Percentiles rank a stretch among this genome's conserved stretches.
Conservation (phyloP, 2,888 invertebrate genomes). For the Phyllotreta striolata region DNA sequence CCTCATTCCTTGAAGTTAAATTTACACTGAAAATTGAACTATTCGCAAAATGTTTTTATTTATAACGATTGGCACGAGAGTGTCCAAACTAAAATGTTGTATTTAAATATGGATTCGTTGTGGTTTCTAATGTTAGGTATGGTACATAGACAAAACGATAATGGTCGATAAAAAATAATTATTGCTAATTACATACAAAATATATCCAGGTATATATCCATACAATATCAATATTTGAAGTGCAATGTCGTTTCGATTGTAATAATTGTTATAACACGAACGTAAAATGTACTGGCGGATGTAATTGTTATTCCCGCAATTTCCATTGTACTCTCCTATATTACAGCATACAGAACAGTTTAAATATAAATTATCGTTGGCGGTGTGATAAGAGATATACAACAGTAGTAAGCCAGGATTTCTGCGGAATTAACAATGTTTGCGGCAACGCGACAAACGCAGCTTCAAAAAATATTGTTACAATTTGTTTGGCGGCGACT, state of each 20-base stretch:
- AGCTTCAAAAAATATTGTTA: slow-evolving; percentile 29
- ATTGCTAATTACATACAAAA: no score
- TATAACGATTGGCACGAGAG: no score
- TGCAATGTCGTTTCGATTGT: slow-evolving; percentile 22
- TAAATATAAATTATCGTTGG: slow-evolving; percentile 28
- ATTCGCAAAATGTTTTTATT: neutral
- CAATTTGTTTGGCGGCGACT: slow-evolving; percentile 29
- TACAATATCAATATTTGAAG: slow-evolving; percentile 29
- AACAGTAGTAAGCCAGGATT: slow-evolving; percentile 27
- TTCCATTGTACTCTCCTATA: slow-evolving; percentile 18
- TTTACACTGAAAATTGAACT: slow-evolving; percentile 9
- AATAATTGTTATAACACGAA: slow-evolving; percentile 23
- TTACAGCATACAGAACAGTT: slow-evolving; percentile 17
- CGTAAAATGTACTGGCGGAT: slow-evolving; percentile 22
- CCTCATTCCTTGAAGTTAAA: slow-evolving; percentile 2
- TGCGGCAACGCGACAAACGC: slow-evolving; percentile 27
- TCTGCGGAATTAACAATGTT: slow-evolving; percentile 33
- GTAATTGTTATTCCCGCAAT: slow-evolving; percentile 28
- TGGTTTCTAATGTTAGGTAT: no score
- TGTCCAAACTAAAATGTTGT: no score
- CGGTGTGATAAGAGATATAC: slow-evolving; percentile 27
- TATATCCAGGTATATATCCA: no score
- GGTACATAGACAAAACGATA: no score
- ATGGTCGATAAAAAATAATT: no score
- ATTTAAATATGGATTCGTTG: no score